Percentiles rank a stretch among this genome's conserved stretches.
phyloP scores from a whole-genome alignment of 2,113 vertebrate species.

The Madoqua kirkii region DNA sequence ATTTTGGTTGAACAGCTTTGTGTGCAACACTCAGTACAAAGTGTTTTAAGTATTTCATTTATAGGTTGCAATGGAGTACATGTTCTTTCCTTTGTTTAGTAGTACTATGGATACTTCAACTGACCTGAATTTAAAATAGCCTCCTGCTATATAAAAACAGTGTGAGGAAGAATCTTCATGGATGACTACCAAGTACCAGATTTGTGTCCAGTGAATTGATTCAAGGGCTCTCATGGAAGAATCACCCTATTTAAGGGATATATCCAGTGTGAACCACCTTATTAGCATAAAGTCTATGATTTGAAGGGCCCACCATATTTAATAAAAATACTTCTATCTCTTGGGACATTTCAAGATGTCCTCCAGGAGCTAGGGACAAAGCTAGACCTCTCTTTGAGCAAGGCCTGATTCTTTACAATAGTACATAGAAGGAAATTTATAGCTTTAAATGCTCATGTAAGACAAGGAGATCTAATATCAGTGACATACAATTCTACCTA shows the following conservation, averaged over 20 bases:
- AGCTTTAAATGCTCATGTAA: background rate
- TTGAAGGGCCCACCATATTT: background rate
- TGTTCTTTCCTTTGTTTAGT: slow-evolving; percentile 26
- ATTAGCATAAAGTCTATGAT: background rate
- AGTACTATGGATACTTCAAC: background rate
- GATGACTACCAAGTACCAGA: background rate
- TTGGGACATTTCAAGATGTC: background rate
- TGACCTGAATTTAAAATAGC: slow-evolving; percentile 25
- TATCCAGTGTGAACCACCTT: background rate
- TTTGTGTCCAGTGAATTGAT: background rate
- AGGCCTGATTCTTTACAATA: background rate
- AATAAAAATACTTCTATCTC: background rate
- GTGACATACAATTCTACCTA: background rate
- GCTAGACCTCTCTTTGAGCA: background rate
- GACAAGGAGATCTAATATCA: background rate
- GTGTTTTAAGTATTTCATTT: background rate
- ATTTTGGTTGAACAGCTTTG: background rate
- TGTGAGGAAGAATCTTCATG: background rate
- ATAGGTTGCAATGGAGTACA: background rate
- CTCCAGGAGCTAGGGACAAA: background rate
- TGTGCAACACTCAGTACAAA: background rate
- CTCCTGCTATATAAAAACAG: slow-evolving; percentile 21
- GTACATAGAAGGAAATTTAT: background rate
- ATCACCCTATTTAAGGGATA: background rate
- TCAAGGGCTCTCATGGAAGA: background rate